Conservation (phyloP, 1,140 invertebrate genomes). For the Drosophila bocki region DNA sequence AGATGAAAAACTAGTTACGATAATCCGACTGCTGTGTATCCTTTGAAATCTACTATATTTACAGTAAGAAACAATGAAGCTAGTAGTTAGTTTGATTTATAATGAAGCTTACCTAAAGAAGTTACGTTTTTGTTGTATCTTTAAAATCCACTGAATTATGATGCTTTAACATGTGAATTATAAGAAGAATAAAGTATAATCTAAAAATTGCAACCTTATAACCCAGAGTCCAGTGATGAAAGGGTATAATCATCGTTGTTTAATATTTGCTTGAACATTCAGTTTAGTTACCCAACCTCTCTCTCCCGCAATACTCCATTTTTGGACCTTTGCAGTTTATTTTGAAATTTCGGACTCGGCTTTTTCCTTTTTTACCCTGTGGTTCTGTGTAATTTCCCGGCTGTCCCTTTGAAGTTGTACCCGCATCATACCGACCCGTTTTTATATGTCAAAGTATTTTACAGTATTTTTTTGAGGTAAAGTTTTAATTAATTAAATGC, state of each 20-base stretch:
- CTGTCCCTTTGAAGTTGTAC: slow-evolving; percentile 36
- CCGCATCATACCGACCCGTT: slow-evolving; percentile 19
- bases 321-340: slow-evolving; percentile 50
- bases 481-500: slow-evolving; percentile 67
- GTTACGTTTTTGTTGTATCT: neutral
- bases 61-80: no score
- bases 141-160: no score
- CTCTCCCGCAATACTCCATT: slow-evolving; percentile 20
- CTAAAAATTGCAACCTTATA: neutral
- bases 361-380: slow-evolving; percentile 10
- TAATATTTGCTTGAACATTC: slow-evolving; percentile 62
- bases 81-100: neutral
- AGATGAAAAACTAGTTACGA: slow-evolving; percentile 3
- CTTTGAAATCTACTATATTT: neutral
- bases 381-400: slow-evolving; percentile 35
- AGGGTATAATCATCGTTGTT: slow-evolving; percentile 8
- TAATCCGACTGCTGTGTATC: neutral
- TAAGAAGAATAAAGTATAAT: neutral
- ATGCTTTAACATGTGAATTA: no score
- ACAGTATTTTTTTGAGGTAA: slow-evolving; percentile 12
- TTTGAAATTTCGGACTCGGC: slow-evolving; percentile 40
- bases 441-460: slow-evolving; percentile 27
- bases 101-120: neutral
- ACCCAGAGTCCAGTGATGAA: neutral
- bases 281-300: slow-evolving; percentile 64